Percentiles rank a stretch among this genome's conserved stretches.
These are phyloP conservation scores for Danio kyathit DNA, from an alignment of 2,797 vertebrate species.

Conservation along the genomic window DNA sequence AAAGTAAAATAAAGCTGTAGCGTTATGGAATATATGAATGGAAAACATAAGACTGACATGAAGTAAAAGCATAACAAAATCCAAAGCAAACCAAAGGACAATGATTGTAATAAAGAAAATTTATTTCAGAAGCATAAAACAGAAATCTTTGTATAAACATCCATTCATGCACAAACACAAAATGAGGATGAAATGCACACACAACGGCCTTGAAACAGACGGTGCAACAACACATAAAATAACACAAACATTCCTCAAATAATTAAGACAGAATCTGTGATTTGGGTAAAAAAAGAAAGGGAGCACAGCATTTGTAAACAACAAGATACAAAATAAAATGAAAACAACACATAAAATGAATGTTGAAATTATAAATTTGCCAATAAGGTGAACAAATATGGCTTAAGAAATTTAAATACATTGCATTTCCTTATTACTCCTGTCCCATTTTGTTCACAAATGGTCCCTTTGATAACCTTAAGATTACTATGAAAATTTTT, in stretches of 20 bases:
- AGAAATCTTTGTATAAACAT: slow-evolving; percentile 69
- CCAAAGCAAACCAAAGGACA: slow-evolving; percentile 76
- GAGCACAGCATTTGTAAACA: slow-evolving; percentile 69
- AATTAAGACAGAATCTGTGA: slow-evolving; percentile 39
- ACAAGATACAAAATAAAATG: slow-evolving; percentile 65
- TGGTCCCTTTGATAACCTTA: slow-evolving; percentile 7
- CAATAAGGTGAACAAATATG: not conserved
- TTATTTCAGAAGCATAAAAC: slow-evolving; percentile 77
- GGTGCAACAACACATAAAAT: slow-evolving; percentile 70
- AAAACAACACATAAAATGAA: not conserved
- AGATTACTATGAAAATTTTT: slow-evolving; percentile 6
- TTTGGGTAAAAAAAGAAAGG: slow-evolving; percentile 59
- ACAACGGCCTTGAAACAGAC: slow-evolving; percentile 68
- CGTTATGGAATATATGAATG: not conserved
- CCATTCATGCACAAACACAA: slow-evolving; percentile 60
- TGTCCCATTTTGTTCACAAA: not conserved
- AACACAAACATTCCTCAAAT: slow-evolving; percentile 63
- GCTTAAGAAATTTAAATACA: not conserved
- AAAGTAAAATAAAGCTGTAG: not conserved
- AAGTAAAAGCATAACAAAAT: slow-evolving; percentile 58
- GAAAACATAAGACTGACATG: slow-evolving; percentile 34
- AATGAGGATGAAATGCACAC: slow-evolving; percentile 72
- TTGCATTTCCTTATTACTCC: not conserved
- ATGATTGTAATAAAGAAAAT: slow-evolving; percentile 80
- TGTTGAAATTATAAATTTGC: not conserved